Conservation (phyloP, 2,888 invertebrate species). For the Pseudococcus viburni region DNA sequence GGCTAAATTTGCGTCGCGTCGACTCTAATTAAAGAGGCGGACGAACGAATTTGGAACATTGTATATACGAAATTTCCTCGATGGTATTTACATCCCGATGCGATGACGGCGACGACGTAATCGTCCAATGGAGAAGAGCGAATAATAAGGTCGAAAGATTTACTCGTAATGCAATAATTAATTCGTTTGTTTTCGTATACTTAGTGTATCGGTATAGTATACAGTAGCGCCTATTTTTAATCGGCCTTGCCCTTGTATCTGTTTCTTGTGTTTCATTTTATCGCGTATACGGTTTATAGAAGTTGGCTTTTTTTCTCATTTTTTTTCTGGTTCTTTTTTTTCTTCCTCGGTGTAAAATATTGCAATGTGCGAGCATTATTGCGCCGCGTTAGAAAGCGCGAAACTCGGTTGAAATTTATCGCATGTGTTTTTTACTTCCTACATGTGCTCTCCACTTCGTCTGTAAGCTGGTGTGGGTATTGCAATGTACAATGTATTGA, state of each 20-base stretch:
- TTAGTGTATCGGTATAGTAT: constrained; percentile 14
- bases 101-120: neutral
- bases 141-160: constrained; percentile 30
- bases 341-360: neutral
- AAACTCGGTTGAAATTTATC: constrained; percentile 29
- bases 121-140: neutral
- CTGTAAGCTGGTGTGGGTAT: neutral
- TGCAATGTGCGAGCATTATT: constrained; percentile 28
- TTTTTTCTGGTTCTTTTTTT: neutral
- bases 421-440: constrained; percentile 37
- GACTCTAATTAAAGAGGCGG: neutral
- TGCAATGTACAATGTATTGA: constrained; percentile 16
- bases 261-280: constrained; percentile 45
- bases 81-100: neutral
- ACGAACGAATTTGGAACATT: constrained; percentile 1
- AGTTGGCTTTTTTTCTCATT: constrained; percentile 30
- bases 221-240: constrained; percentile 19
- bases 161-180: constrained; percentile 12
- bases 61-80: neutral
- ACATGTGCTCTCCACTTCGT: constrained; percentile 28
- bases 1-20: neutral
- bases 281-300: neutral
- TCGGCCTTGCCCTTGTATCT: constrained; percentile 52
- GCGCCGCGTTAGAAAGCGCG: constrained; percentile 9
- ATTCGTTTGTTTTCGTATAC: constrained; percentile 47